These are phyloP conservation scores for Pteropus rufus DNA, from an alignment of 2,797 vertebrate genomes.

Conservation along the genomic window DNA sequence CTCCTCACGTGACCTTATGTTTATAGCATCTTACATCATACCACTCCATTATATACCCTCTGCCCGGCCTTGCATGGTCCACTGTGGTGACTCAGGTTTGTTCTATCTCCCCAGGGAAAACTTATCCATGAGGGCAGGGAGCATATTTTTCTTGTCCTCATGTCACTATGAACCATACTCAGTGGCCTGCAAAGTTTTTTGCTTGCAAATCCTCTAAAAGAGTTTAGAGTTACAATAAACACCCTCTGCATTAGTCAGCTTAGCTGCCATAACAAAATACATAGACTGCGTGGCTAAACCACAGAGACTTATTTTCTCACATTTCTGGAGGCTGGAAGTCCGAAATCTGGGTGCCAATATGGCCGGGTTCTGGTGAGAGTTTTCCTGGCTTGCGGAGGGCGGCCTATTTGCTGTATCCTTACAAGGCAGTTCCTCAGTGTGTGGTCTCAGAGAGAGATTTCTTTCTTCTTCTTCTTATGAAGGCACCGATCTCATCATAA, in stretches of 20 bases:
- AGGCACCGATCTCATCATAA: background rate
- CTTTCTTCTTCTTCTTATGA: background rate
- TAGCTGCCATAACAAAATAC: background rate
- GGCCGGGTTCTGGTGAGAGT: background rate
- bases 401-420: background rate
- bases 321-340: background rate
- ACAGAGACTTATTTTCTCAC: background rate
- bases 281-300: background rate
- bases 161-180: background rate
- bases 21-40: no score
- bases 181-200: background rate
- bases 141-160: background rate
- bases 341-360: no score
- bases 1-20: fast-evolving
- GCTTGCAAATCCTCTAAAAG: background rate
- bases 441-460: background rate
- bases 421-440: fast-evolving
- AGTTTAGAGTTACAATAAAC: background rate
- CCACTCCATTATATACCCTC: background rate
- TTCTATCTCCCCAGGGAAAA: background rate
- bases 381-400: background rate
- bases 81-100: no score
- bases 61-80: background rate
- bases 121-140: background rate
- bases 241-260: background rate